Percentiles rank a stretch among this genome's conserved stretches.
phyloP scores from a whole-genome alignment of 2,113 vertebrate genomes.

The Trematocara macrostoma region DNA sequence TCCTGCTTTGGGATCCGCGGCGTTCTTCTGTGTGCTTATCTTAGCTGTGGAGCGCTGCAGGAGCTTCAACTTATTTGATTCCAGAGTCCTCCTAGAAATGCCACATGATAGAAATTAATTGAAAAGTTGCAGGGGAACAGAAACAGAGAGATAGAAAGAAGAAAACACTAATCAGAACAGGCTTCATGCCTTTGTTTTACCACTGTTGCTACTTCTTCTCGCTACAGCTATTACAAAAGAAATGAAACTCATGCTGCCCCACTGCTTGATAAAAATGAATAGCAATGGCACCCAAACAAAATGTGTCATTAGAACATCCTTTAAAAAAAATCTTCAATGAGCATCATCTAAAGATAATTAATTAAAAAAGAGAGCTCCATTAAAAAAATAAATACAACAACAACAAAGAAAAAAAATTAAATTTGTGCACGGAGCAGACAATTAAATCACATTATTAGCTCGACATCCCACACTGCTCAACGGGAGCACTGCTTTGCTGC shows the following conservation, averaged over 20 bases:
- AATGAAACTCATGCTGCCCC: neutral
- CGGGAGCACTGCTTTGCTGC: neutral
- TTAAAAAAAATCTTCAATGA: neutral
- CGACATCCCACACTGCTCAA: conserved; percentile 16
- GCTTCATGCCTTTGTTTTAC: neutral
- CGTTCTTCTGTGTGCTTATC: conserved; percentile 38
- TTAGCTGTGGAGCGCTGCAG: conserved; percentile 20
- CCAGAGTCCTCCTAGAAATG: neutral
- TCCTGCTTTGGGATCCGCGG: neutral
- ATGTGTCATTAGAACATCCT: neutral
- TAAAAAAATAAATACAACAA: neutral
- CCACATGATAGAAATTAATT: neutral
- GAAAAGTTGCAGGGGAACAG: neutral
- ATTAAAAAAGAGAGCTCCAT: neutral
- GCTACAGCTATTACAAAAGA: neutral
- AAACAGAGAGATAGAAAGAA: neutral
- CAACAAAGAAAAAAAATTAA: neutral
- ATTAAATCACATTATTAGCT: conserved; percentile 16
- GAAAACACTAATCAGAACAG: neutral
- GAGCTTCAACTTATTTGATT: neutral
- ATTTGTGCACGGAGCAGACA: neutral
- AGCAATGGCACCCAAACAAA: neutral
- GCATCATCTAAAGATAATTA: neutral
- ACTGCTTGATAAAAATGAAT: neutral
- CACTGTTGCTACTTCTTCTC: neutral